Evolutionary conservation across 2,113 vertebrate species (phyloP).

Genomic region (Cranoglanis bouderius): DNA sequence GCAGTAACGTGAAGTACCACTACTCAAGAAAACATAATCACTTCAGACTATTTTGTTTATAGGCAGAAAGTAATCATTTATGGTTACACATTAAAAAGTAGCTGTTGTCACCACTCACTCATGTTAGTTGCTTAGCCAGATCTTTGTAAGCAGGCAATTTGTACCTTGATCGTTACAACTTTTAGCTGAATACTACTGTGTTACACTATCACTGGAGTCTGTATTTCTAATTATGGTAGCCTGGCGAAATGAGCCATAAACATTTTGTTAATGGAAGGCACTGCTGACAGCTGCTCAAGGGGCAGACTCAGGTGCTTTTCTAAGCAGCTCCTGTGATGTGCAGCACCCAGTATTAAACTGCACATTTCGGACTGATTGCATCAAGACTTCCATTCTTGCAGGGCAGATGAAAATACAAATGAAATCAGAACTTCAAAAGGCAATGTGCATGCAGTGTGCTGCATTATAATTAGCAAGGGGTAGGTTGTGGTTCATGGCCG

Average conservation of each 20-base stretch:
- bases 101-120: neutral
- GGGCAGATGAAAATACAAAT: neutral
- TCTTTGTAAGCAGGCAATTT: neutral
- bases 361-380: neutral
- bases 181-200: neutral
- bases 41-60: neutral
- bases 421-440: conserved; percentile 13
- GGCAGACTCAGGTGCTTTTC: neutral
- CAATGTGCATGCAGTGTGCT: neutral
- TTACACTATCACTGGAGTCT: neutral
- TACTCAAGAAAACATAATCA: neutral
- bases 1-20: neutral
- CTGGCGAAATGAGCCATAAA: neutral
- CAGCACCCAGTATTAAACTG: conserved; percentile 9
- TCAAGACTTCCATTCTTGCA: neutral
- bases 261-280: neutral
- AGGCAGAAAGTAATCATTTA: neutral
- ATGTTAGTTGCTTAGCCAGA: neutral
- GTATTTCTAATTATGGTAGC: neutral
- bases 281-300: conserved; percentile 34
- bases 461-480: conserved; percentile 26
- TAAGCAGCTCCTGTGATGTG: neutral
- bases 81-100: neutral
- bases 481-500: neutral
- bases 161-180: neutral